Base-by-base conservation (phyloP, 2,797 vertebrate species). In the Glossophaga mutica region DNA sequence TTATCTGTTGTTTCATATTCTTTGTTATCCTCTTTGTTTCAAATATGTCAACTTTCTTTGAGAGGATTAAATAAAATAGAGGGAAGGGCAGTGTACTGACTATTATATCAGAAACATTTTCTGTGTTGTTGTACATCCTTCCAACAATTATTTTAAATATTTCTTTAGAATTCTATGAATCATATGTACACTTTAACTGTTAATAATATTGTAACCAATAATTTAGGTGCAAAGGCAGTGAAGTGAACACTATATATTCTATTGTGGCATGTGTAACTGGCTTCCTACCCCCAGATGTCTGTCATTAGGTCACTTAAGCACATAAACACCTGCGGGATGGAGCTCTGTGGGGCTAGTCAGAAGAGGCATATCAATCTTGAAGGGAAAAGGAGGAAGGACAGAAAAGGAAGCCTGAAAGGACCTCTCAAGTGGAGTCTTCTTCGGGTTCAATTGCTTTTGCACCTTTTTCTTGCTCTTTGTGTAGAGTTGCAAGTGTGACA, bases 401-500 rank as follows among this genome's bases (percentile, higher is more conserved):
- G 46, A 70, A 6, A 34, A 76, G 39, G 12, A 4, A 32, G 4
- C 34, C 85, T 52, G 21, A 96, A 90, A 94, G 19, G 26, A 26
- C 2, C 22, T 88, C 57, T 86, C 76, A 68, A 71, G 55, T 3
- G 10, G 48, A 59, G n/a, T 67, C 79, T 68, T 74, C 71, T 78
- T 89, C 2, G 1, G 44, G 34, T 92, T 96, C 91, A 52, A 7
- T 59, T 70, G 84, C 81, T 87, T 95, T 91, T 90, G 59, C 24
- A 10, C 85, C 57, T 91, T 96, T 94, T 50, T 96, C 89, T 95
- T 2, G 2, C 57, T 95, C 62, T 97, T 91, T 93, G 79, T 96
- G 74, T 87, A 96, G 68, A 97, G 67, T 95, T 97, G 73, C 76
- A 97, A 97, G 73, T 96, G 73, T 97, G 96, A 96, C 91, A 97